These are phyloP conservation scores for Myrmophylax atrothorax DNA, from an alignment of 2,113 vertebrate species.

Conservation along the genomic window DNA sequence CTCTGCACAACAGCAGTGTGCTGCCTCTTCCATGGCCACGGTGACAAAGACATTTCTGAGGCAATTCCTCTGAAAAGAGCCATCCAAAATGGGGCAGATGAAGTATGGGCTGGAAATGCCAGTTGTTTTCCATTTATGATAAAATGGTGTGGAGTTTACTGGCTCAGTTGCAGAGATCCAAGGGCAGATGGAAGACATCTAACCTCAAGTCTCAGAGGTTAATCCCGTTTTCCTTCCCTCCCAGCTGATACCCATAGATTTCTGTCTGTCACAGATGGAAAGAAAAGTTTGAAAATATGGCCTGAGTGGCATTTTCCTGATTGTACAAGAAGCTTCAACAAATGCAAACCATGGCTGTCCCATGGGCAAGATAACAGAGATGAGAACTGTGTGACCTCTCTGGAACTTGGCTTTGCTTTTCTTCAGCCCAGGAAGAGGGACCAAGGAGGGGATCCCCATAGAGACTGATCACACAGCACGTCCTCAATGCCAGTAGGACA, in stretches of 20 bases:
- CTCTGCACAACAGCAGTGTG: neutral
- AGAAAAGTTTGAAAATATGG: neutral
- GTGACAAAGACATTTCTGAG: neutral
- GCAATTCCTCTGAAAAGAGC: neutral
- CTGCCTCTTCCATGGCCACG: neutral
- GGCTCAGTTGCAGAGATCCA: neutral
- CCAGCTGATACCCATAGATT: neutral
- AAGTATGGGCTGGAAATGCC: neutral
- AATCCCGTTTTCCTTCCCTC: neutral
- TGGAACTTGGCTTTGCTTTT: neutral
- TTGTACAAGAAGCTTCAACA: neutral
- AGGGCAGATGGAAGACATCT: neutral
- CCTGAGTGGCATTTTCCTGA: neutral
- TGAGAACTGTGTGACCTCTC: neutral
- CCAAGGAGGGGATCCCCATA: neutral
- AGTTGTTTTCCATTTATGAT: neutral
- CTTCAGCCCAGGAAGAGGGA: neutral
- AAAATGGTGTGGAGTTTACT: neutral
- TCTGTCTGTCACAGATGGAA: neutral
- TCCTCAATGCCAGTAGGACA: neutral
- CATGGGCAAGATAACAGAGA: neutral
- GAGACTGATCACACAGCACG: neutral
- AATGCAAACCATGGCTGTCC: neutral
- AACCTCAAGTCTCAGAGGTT: neutral
- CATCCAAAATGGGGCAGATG: neutral